Evolutionary conservation across 2,888 invertebrate genomes (phyloP), one percentile per base, ranked within the genome.

Genomic region (Polyommatus icarus): DNA sequence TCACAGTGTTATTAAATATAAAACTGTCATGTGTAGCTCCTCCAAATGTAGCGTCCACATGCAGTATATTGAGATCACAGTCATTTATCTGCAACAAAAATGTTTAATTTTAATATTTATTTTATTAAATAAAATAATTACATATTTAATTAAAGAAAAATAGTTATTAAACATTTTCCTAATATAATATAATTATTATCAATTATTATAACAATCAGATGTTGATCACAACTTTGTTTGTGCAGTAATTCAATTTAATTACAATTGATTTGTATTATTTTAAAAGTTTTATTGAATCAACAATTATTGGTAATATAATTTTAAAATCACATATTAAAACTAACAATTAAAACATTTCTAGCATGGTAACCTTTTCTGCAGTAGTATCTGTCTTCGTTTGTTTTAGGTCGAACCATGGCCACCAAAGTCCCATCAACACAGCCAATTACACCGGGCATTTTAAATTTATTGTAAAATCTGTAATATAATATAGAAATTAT

Each of bases 71-170:
- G 3, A 57, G 57, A 57, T 57, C 57, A 57, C 57, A 57, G 57
- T 57, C 57, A 57, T 57, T 57, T 57, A 57, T 57, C 57, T 57
- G 57, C 57, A 57, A 57, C 57, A 57, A 57, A 15, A 57, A 57
- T 57, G 18, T 36, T 57, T 57, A 57, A 57, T n/a, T 57, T 57
- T 18, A 57, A 57, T 57, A 18, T n/a, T 54, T 57, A 57, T 57
- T 57, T 57, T 18, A 57, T 18, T 57, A 57, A 57, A 18, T 57
- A 57, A 57, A 57, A 57, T 57, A 18, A n/a, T 50, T 12, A 50
- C 50, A 50, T 50, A 50, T 57, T 57, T n/a, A 18, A 57, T 57
- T 57, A 57, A 57, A 57, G 57, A 36, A 57, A 57, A 57, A n/a
- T n/a, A 57, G 4, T n/a, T 57, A 50, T 57, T n/a, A 18, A 57